A percentile compares a stretch with the other conserved stretches of the same genome.
Evolutionary conservation across 2,888 invertebrate genomes (phyloP).

Genomic region (Eurois occulta): DNA sequence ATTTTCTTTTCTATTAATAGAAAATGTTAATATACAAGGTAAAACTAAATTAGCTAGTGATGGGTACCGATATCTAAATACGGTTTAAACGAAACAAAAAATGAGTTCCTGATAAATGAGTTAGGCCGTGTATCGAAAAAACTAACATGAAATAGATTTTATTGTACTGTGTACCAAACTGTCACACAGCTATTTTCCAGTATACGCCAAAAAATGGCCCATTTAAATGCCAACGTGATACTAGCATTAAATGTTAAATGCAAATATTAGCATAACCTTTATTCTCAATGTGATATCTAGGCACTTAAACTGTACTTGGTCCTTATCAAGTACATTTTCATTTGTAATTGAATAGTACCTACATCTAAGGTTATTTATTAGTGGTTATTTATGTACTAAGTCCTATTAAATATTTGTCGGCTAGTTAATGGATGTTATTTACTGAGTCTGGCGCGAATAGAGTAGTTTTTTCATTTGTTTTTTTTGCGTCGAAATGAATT

Average conservation of each 20-base stretch:
- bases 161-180: background rate
- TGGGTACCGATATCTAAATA: too few species aligned
- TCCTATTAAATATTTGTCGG: slow-evolving; percentile 53
- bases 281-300: too few species aligned
- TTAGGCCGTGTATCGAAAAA: background rate
- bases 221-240: too few species aligned
- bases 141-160: background rate
- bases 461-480: slow-evolving; percentile 47
- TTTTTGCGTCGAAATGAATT: slow-evolving; percentile 34
- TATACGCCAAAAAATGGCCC: too few species aligned
- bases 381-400: slow-evolving; percentile 48
- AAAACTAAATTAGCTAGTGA: too few species aligned
- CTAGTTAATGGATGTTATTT: slow-evolving; percentile 53
- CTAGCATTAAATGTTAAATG: too few species aligned
- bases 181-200: too few species aligned
- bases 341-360: background rate
- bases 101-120: background rate
- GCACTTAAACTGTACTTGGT: too few species aligned
- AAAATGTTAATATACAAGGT: too few species aligned
- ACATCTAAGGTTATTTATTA: slow-evolving; percentile 36
- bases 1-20: too few species aligned
- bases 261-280: too few species aligned
- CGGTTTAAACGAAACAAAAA: background rate
- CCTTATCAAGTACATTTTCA: background rate
- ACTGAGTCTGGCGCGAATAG: slow-evolving; percentile 35